Percentiles rank a stretch among this genome's conserved stretches.
Conservation (phyloP, 2,113 vertebrate genomes). For the Ciconia maguari region DNA sequence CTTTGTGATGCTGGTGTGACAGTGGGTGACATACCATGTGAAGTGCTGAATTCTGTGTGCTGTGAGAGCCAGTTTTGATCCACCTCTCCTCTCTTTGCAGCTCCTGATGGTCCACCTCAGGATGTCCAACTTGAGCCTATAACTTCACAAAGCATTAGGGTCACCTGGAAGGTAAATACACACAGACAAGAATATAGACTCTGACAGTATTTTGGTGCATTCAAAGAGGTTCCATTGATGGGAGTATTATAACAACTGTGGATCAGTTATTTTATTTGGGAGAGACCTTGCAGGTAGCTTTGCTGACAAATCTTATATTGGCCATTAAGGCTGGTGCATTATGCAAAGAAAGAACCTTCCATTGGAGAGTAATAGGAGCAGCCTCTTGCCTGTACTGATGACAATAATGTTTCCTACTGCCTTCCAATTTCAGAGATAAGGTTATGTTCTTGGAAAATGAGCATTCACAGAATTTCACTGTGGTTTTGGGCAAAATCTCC, state of each 20-base stretch:
- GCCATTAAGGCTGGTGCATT: neutral
- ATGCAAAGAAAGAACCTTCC: neutral
- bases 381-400: neutral
- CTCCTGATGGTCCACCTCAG: conserved; percentile 95
- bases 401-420: neutral
- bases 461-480: neutral
- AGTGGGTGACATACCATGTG: neutral
- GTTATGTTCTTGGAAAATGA: neutral
- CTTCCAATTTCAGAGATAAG: neutral
- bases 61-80: neutral
- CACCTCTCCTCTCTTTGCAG: conserved; percentile 70
- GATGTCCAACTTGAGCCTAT: conserved; percentile 93
- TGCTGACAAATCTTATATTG: neutral
- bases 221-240: neutral
- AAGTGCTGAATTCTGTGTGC: neutral
- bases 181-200: neutral
- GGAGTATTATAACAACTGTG: neutral
- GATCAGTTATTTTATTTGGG: neutral
- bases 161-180: conserved; percentile 94
- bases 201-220: neutral
- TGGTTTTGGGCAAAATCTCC: neutral
- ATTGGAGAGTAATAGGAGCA: neutral
- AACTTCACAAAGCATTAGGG: conserved; percentile 97
- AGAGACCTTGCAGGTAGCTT: neutral
- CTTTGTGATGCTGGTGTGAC: neutral